These are phyloP conservation scores for Pristionchus arcanus DNA, from an alignment of 2,888 invertebrate species.

Conservation along the genomic window DNA sequence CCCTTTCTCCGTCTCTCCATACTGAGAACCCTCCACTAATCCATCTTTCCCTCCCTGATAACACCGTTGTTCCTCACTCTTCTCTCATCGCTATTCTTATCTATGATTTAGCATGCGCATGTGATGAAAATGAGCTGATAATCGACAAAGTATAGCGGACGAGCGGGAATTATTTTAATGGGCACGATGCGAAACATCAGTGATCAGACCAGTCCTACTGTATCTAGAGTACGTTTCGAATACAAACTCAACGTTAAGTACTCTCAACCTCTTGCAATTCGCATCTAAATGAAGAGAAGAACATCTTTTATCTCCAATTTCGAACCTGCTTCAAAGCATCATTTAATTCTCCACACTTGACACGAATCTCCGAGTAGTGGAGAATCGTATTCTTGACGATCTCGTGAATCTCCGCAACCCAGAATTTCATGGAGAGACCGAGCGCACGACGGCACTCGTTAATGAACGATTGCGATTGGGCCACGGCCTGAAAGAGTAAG, in stretches of 20 bases:
- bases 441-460: conserved; percentile 79
- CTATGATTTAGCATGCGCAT: not conserved
- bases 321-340: conserved; percentile 78
- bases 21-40: conserved; percentile 43
- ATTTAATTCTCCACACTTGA: conserved; percentile 78
- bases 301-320: too few relatives aligned
- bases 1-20: not conserved
- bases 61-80: not conserved
- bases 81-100: conserved; percentile 9
- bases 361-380: conserved; percentile 78
- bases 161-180: not conserved
- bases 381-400: conserved; percentile 79
- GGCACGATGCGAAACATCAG: not conserved
- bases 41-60: not conserved
- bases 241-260: too few relatives aligned
- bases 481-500: conserved; percentile 70
- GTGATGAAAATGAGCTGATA: not conserved
- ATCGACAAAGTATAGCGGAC: conserved; percentile 5
- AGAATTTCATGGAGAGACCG: conserved; percentile 79
- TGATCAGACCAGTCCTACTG: too few relatives aligned
- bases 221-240: too few relatives aligned
- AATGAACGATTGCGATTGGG: conserved; percentile 79
- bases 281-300: too few relatives aligned
- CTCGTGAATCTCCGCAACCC: conserved; percentile 80
- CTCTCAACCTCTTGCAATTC: too few relatives aligned